Evolutionary conservation across 1,140 invertebrate species (phyloP).

Genomic region (Heliconius eleuchia): DNA sequence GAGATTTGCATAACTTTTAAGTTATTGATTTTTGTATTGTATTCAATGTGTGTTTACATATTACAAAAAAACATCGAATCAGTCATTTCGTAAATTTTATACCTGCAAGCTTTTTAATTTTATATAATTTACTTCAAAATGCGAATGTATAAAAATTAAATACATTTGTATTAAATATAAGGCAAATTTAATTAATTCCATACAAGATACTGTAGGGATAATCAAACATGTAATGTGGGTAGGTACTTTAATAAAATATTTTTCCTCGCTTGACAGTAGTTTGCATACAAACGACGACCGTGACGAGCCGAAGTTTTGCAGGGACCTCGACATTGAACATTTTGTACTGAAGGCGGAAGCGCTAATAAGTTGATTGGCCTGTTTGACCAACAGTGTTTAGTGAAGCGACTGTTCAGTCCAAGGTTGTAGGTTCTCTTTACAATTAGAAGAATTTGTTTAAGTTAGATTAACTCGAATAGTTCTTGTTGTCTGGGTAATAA

Average conservation of each 20-base stretch:
- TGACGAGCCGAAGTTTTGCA: constrained; percentile 44
- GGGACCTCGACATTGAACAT: constrained; percentile 38
- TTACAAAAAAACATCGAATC: neutral
- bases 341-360: constrained; percentile 31
- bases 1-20: neutral
- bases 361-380: constrained; percentile 12
- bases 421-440: neutral
- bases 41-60: too few species aligned
- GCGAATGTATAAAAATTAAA: too few species aligned
- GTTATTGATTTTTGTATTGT: neutral
- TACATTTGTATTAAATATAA: too few species aligned
- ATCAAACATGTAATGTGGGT: neutral
- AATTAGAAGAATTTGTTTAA: neutral
- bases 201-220: neutral
- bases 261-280: constrained; percentile 45
- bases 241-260: constrained; percentile 26
- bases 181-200: too few species aligned
- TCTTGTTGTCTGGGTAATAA: neutral
- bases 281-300: constrained; percentile 50
- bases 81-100: too few species aligned
- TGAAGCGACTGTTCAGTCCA: neutral
- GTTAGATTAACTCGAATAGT: neutral
- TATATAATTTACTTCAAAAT: too few species aligned
- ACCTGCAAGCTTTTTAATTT: too few species aligned
- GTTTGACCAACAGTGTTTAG: neutral